A percentile compares a stretch with the other conserved stretches of the same genome.
Evolutionary conservation across 1,140 invertebrate genomes (phyloP).

Genomic region (Mactra quadrangularis): DNA sequence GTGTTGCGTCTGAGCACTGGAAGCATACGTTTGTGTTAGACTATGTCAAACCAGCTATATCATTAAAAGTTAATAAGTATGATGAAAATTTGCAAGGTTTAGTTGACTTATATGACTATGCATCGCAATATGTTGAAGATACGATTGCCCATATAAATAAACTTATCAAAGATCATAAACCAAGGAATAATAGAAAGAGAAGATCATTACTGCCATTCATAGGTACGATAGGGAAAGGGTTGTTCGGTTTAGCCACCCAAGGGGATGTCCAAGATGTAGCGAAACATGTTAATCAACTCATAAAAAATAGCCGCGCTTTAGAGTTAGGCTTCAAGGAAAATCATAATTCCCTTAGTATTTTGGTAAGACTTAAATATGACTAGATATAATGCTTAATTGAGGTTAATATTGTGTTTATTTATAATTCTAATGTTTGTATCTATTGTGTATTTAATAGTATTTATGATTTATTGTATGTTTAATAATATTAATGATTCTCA

Average conservation of each 20-base stretch:
- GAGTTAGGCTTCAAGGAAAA: no score
- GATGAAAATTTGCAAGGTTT: background rate
- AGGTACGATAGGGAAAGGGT: background rate
- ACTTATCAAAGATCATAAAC: no score
- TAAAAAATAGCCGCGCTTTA: no score
- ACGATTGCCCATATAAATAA: background rate
- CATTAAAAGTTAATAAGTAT: no score
- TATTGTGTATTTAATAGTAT: no score
- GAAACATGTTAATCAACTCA: conserved; percentile 1
- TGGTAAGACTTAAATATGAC: no score
- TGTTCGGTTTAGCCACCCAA: background rate
- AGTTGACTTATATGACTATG: background rate
- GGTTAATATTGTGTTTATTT: no score
- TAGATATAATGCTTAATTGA: no score
- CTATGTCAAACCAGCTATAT: background rate
- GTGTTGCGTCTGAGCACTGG: background rate
- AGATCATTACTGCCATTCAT: conserved; percentile 9
- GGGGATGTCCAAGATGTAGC: conserved; percentile 1
- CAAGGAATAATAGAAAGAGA: background rate
- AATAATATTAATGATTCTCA: no score
- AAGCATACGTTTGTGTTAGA: conserved; percentile 5
- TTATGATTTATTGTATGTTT: no score
- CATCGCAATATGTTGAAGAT: background rate
- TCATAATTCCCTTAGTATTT: no score
- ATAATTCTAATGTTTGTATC: no score